Conservation (phyloP, 2,113 vertebrate genomes). For the Entosphenus tridentatus region DNA sequence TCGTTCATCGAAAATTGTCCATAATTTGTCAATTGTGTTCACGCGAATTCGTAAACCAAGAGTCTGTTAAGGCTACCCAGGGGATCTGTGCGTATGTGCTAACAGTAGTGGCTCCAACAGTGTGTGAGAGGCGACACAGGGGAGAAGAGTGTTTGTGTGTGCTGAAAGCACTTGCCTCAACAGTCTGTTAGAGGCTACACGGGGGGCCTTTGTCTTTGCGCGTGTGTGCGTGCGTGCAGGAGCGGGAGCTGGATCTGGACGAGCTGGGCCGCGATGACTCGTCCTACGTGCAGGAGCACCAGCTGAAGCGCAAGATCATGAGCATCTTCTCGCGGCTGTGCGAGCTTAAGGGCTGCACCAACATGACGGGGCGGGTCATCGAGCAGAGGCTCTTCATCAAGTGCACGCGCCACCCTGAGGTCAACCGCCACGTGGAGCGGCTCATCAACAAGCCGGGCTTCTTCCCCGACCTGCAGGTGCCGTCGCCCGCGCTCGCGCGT, state of each 20-base stretch:
- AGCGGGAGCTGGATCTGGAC: constrained; percentile 35
- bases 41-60: no score
- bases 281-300: constrained; percentile 51
- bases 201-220: no score
- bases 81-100: no score
- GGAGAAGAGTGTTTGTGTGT: no score
- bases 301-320: constrained; percentile 61
- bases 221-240: constrained; percentile 19
- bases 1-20: no score
- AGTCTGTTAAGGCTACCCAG: no score
- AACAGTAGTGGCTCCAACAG: no score
- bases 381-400: constrained; percentile 45
- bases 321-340: constrained; percentile 60
- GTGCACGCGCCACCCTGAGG: constrained; percentile 50
- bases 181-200: no score
- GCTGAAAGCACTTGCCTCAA: no score
- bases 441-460: constrained; percentile 43
- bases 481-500: not conserved
- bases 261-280: constrained; percentile 46
- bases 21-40: no score
- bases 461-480: constrained; percentile 40
- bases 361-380: constrained; percentile 46
- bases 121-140: no score
- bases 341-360: constrained; percentile 46
- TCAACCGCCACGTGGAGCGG: constrained; percentile 48